Evolutionary conservation across 1,140 invertebrate species (phyloP).

Genomic region (Papilio glaucus): DNA sequence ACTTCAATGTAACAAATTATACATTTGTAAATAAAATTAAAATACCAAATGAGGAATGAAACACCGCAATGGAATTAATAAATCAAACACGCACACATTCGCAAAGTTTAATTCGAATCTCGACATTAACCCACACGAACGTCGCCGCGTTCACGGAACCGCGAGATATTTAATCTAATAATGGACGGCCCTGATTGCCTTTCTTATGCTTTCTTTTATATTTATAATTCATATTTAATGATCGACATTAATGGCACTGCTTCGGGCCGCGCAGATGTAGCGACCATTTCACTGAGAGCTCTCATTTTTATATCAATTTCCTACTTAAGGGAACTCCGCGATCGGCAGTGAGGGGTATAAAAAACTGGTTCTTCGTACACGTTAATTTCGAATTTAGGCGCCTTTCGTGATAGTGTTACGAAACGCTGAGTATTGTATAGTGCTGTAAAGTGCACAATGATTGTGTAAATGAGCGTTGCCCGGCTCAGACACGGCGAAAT

Average conservation of each 20-base stretch:
- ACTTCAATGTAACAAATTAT: slow-evolving; percentile 10
- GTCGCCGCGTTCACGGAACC: slow-evolving; percentile 37
- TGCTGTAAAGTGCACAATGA: slow-evolving; percentile 60
- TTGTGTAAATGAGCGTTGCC: slow-evolving; percentile 60
- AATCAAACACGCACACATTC: slow-evolving; percentile 35
- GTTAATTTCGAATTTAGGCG: slow-evolving; percentile 69
- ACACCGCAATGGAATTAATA: slow-evolving; percentile 26
- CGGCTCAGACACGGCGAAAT: slow-evolving; percentile 42
- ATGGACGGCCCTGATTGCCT: slow-evolving; percentile 61
- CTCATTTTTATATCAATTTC: slow-evolving; percentile 41
- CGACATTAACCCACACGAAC: slow-evolving; percentile 34
- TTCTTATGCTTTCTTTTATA: slow-evolving; percentile 67
- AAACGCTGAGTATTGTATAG: slow-evolving; percentile 59
- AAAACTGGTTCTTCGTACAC: slow-evolving; percentile 54
- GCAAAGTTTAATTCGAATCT: slow-evolving; percentile 33
- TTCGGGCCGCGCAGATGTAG: slow-evolving; percentile 46
- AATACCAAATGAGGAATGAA: slow-evolving; percentile 29
- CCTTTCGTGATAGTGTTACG: slow-evolving; percentile 64
- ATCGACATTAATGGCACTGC: slow-evolving; percentile 66
- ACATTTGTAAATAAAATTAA: slow-evolving; percentile 10
- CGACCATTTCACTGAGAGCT: slow-evolving; percentile 49
- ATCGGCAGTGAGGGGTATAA: slow-evolving; percentile 30
- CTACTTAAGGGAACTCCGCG: slow-evolving; percentile 15
- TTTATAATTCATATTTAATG: slow-evolving; percentile 73
- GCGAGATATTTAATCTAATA: slow-evolving; percentile 68